These are phyloP conservation scores for Microtus pennsylvanicus DNA, from an alignment of 2,113 vertebrate genomes.

Conservation along the genomic window DNA sequence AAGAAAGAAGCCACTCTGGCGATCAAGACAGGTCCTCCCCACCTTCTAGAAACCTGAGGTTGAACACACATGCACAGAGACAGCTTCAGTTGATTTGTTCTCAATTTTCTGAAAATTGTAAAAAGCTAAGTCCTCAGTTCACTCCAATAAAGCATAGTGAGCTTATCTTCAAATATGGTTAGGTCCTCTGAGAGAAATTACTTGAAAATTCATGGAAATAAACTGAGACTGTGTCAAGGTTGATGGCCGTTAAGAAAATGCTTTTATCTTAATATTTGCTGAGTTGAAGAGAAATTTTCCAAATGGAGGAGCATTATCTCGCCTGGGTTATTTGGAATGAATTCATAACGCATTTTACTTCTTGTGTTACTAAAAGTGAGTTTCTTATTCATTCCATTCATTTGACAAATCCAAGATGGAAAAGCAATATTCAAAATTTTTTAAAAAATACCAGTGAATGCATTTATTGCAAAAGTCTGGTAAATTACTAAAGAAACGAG, in stretches of 20 bases:
- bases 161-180: background rate
- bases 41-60: background rate
- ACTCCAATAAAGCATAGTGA: background rate
- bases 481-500: background rate
- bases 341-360: background rate
- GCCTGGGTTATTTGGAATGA: constrained; percentile 5
- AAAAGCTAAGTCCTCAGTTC: background rate
- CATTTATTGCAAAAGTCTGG: background rate
- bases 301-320: constrained; percentile 34
- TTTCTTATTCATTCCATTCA: constrained; percentile 32
- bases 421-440: background rate
- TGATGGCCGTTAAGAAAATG: background rate
- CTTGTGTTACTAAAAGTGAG: constrained; percentile 3
- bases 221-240: background rate
- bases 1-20: background rate
- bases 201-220: background rate
- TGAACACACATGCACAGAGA: background rate
- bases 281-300: background rate
- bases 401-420: background rate
- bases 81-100: background rate
- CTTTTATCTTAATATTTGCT: constrained; percentile 32
- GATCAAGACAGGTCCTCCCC: background rate
- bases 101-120: constrained; percentile 29
- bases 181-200: background rate
- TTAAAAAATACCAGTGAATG: constrained; percentile 19